A percentile compares a stretch with the other conserved stretches of the same genome.
These are phyloP conservation scores for Elephantulus edwardii DNA, from an alignment of 2,113 vertebrate species.

Conservation along the genomic window DNA sequence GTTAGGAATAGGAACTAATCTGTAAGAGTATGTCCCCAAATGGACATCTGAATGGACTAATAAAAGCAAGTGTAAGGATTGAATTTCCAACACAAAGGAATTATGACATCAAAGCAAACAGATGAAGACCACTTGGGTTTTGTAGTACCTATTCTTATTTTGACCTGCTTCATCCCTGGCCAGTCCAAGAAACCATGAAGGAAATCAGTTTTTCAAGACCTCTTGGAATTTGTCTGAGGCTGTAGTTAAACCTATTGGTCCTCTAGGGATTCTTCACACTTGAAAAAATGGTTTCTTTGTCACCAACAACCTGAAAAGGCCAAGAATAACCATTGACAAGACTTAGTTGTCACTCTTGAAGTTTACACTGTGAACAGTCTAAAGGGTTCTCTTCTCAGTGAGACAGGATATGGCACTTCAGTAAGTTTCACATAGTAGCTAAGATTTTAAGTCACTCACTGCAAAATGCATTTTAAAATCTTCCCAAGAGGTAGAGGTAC, in stretches of 20 bases:
- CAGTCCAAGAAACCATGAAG: constrained; percentile 17
- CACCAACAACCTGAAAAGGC: constrained; percentile 1
- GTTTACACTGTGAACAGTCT: not conserved
- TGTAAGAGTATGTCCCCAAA: constrained; percentile 19
- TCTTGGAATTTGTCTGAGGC: constrained; percentile 9
- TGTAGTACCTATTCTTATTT: constrained; percentile 17
- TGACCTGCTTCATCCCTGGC: constrained; percentile 2
- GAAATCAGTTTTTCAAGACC: constrained; percentile 26
- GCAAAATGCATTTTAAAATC: constrained; percentile 49
- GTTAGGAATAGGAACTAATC: constrained; percentile 54
- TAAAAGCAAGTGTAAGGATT: not conserved
- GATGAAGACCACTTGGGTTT: not conserved
- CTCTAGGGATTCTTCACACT: not conserved
- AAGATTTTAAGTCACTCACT: constrained; percentile 39
- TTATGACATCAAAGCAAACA: not conserved
- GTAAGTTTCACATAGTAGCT: not conserved
- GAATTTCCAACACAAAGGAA: constrained; percentile 34
- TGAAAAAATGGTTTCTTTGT: constrained; percentile 52
- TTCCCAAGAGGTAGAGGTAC: constrained; percentile 41
- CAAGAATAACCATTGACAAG: not conserved
- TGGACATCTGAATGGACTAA: not conserved
- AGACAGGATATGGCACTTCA: constrained; percentile 33
- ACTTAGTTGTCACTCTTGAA: not conserved
- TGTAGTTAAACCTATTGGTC: not conserved
- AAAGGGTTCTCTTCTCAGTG: constrained; percentile 30